Percentiles rank a stretch among this genome's conserved stretches.
Conservation (phyloP, 2,888 invertebrate species). For the Leptinotarsa tumamoca region DNA sequence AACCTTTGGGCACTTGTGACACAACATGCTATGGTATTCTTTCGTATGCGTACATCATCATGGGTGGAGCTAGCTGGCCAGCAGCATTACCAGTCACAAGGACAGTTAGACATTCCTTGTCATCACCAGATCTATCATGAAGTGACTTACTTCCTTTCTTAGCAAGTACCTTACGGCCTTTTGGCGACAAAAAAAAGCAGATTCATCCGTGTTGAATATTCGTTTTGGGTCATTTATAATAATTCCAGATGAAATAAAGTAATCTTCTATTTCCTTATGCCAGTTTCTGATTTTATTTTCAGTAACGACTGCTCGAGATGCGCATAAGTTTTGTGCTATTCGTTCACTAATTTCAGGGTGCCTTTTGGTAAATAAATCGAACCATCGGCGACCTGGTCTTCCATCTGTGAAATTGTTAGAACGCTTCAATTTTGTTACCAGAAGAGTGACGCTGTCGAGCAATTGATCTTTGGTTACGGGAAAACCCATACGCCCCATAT, state of each 20-base stretch:
- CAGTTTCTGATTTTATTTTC: slow-evolving; percentile 35
- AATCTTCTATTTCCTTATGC: slow-evolving; percentile 37
- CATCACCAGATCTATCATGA: slow-evolving; percentile 38
- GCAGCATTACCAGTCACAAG: no score
- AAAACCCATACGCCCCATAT: slow-evolving; percentile 33
- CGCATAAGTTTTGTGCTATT: slow-evolving; percentile 30
- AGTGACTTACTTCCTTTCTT: slow-evolving; percentile 40
- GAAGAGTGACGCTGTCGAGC: no score
- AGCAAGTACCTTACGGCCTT: slow-evolving; percentile 20
- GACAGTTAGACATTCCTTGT: slow-evolving; percentile 20
- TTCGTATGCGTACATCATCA: no score
- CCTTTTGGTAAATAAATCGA: slow-evolving; percentile 25
- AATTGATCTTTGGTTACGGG: slow-evolving; percentile 21
- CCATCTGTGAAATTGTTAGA: slow-evolving; percentile 26
- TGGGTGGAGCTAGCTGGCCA: no score
- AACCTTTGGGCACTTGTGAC: no score
- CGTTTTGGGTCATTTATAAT: slow-evolving; percentile 34
- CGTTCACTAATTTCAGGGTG: slow-evolving; percentile 25
- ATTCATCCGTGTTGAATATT: slow-evolving; percentile 42
- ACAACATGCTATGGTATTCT: no score
- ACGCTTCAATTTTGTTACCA: no score
- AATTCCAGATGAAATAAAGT: slow-evolving; percentile 35
- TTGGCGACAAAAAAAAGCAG: slow-evolving; percentile 30
- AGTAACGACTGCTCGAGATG: slow-evolving; percentile 28
- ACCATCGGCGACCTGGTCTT: slow-evolving; percentile 32